These are phyloP conservation scores for Neodiprion fabricii DNA, from an alignment of 1,140 invertebrate genomes.

Conservation along the genomic window DNA sequence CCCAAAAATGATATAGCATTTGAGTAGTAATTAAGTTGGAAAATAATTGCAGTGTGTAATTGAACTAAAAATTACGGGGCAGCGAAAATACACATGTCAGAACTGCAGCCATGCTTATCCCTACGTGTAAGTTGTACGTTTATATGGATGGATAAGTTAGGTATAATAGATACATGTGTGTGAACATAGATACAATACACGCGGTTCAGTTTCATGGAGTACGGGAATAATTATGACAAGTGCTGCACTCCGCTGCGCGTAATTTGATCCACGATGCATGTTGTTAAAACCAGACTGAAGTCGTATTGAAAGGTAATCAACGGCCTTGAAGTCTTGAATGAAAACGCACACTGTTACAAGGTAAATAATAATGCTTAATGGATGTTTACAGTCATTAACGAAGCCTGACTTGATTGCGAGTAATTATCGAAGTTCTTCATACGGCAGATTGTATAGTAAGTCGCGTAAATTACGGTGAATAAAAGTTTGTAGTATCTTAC, in stretches of 20 bases:
- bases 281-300: background rate
- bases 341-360: background rate
- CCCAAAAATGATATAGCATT: background rate
- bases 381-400: slow-evolving; percentile 3
- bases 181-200: background rate
- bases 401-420: background rate
- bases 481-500: background rate
- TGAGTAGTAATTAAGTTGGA: background rate
- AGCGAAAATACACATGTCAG: background rate
- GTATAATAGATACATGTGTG: no score
- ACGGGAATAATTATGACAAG: background rate
- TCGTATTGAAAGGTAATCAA: no score
- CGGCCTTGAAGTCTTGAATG: no score
- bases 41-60: slow-evolving; percentile 22
- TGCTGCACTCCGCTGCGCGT: background rate
- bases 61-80: slow-evolving; percentile 16
- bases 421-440: background rate
- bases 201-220: background rate
- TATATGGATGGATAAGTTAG: no score
- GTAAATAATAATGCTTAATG: background rate
- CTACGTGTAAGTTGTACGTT: no score
- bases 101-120: background rate
- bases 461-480: background rate
- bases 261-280: background rate
- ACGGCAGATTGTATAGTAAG: background rate